A percentile compares a stretch with the other conserved stretches of the same genome.
Evolutionary conservation across 2,113 vertebrate species (phyloP).

Genomic region (Pipra filicauda): DNA sequence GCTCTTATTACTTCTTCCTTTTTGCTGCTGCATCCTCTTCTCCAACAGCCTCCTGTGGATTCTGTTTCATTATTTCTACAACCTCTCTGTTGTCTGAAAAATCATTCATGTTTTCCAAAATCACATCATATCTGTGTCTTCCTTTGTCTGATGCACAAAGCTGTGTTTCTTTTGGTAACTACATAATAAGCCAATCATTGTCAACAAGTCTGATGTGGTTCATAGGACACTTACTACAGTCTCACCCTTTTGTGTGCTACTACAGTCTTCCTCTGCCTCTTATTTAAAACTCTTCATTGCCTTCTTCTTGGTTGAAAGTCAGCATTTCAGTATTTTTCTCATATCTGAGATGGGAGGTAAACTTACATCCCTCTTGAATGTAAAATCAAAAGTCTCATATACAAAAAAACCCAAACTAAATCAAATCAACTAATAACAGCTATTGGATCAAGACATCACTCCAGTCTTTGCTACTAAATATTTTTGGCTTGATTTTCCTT

Average conservation of each 20-base stretch:
- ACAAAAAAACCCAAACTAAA: background rate
- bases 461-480: background rate
- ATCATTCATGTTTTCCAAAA: constrained; percentile 9
- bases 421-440: background rate
- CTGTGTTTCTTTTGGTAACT: background rate
- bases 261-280: background rate
- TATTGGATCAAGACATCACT: background rate
- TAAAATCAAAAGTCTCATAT: background rate
- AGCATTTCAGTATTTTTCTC: background rate
- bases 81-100: background rate
- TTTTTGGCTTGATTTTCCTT: background rate
- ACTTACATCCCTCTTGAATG: background rate
- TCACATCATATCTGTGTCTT: background rate
- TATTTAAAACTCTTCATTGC: background rate
- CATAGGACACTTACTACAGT: background rate
- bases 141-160: constrained; percentile 2
- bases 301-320: background rate
- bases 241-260: background rate
- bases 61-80: background rate
- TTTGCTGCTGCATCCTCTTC: background rate
- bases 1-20: background rate
- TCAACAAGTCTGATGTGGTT: background rate
- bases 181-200: background rate
- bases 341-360: background rate
- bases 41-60: background rate